These are phyloP conservation scores for Tachina grossa DNA, from an alignment of 2,888 invertebrate genomes.

Conservation along the genomic window DNA sequence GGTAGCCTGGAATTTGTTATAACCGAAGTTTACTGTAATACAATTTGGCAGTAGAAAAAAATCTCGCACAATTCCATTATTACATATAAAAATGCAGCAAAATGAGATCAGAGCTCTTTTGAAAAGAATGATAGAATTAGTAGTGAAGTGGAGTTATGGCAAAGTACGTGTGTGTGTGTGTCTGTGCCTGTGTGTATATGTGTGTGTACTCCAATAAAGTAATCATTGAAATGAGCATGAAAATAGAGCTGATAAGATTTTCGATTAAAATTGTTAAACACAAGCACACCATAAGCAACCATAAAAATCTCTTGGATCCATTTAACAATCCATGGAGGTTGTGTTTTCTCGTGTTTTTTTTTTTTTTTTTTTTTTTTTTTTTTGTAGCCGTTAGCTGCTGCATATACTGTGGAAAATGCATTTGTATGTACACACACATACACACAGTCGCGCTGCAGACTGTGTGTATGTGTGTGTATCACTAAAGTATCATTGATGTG, in stretches of 20 bases:
- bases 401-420: not conserved
- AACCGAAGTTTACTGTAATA: not conserved
- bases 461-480: not conserved
- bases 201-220: constrained; percentile 42
- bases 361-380: not conserved
- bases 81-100: not conserved
- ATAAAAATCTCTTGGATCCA: constrained; percentile 45
- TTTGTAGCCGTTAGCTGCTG: constrained; percentile 13
- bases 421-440: no score
- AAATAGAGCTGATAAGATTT: constrained; percentile 64
- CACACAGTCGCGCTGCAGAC: no score
- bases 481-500: constrained; percentile 46
- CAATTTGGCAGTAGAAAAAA: constrained; percentile 49
- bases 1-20: no score
- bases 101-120: not conserved
- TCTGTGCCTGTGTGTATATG: not conserved
- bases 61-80: constrained; percentile 5
- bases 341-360: no score
- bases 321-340: constrained; percentile 49
- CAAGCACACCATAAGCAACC: constrained; percentile 51
- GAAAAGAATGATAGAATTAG: constrained; percentile 21
- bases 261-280: constrained; percentile 57
- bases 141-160: constrained; percentile 5
- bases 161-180: not conserved
- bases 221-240: constrained; percentile 62